These are phyloP conservation scores for Lophius americanus DNA, from an alignment of 2,797 vertebrate species.

Conservation along the genomic window DNA sequence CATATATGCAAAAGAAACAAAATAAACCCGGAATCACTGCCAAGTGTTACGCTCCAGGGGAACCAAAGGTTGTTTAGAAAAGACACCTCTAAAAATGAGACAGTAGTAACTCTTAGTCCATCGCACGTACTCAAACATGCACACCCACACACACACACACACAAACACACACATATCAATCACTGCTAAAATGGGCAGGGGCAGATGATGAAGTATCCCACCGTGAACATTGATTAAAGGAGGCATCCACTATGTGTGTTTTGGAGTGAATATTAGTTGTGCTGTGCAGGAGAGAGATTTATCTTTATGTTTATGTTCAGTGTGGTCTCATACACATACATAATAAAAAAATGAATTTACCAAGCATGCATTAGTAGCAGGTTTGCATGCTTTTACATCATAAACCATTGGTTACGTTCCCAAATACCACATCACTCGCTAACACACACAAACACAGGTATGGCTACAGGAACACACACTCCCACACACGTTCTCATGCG, in stretches of 20 bases:
- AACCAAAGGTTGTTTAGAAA: too few relatives aligned
- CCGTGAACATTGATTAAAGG: slow-evolving; percentile 65
- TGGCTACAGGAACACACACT: slow-evolving; percentile 13
- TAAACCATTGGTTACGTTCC: slow-evolving; percentile 70
- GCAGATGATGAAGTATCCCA: slow-evolving; percentile 55
- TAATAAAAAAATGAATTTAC: slow-evolving; percentile 45
- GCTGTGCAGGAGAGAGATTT: slow-evolving; percentile 41
- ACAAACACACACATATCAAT: slow-evolving; percentile 17
- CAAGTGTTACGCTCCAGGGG: too few relatives aligned
- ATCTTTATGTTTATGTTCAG: slow-evolving; percentile 48
- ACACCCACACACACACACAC: slow-evolving; percentile 25
- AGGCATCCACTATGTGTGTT: slow-evolving; percentile 49
- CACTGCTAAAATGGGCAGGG: slow-evolving; percentile 49
- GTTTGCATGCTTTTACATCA: slow-evolving; percentile 73
- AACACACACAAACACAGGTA: slow-evolving; percentile 26
- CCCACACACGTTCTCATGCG: slow-evolving; percentile 43
- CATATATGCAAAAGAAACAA: too few relatives aligned
- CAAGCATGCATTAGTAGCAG: slow-evolving; percentile 71
- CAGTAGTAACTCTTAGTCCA: too few relatives aligned
- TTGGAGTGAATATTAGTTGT: slow-evolving; percentile 12
- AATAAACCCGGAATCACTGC: too few relatives aligned
- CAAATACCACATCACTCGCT: slow-evolving; percentile 49
- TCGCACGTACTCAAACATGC: slow-evolving; percentile 20
- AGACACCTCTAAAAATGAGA: too few relatives aligned
- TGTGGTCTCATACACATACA: slow-evolving; percentile 38